phyloP scores from a whole-genome alignment of 2,888 invertebrate genomes.

The Danaus chrysippus region DNA sequence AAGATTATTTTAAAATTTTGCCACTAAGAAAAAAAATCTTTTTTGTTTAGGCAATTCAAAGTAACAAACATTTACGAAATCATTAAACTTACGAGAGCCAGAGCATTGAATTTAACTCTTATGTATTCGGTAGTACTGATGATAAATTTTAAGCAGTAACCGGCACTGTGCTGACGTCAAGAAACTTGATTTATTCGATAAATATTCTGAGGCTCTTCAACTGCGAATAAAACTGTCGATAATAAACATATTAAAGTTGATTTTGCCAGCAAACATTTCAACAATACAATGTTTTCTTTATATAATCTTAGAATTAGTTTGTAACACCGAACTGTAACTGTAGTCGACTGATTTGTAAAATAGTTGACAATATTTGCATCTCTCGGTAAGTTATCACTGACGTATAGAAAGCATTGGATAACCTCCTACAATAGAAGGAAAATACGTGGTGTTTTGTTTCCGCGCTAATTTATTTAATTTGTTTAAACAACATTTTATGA shows the following conservation, averaged over 20 bases:
- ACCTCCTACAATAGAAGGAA: conserved; percentile 11
- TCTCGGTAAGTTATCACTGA: conserved; percentile 33
- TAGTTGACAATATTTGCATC: conserved; percentile 7
- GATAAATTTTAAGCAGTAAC: conserved; percentile 42
- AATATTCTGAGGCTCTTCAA: conserved; percentile 40
- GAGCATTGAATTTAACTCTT: conserved; percentile 9
- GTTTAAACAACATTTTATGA: not conserved
- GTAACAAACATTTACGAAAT: too few relatives aligned
- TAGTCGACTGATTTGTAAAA: too few relatives aligned
- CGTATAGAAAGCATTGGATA: conserved; percentile 25
- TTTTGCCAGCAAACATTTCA: conserved; percentile 27
- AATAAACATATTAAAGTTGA: conserved; percentile 24
- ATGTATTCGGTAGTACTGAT: conserved; percentile 35
- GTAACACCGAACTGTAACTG: not conserved
- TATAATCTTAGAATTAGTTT: not conserved
- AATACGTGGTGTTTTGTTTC: conserved; percentile 15
- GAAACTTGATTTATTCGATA: conserved; percentile 51
- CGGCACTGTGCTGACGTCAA: conserved; percentile 51
- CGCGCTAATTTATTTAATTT: not conserved
- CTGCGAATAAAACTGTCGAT: conserved; percentile 30
- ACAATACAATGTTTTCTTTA: not conserved
- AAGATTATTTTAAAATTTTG: too few relatives aligned
- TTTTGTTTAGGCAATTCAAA: too few relatives aligned
- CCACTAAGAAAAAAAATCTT: too few relatives aligned
- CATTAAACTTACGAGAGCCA: too few relatives aligned